Conservation (phyloP, 2,113 vertebrate species). For the Pedionomus torquatus region DNA sequence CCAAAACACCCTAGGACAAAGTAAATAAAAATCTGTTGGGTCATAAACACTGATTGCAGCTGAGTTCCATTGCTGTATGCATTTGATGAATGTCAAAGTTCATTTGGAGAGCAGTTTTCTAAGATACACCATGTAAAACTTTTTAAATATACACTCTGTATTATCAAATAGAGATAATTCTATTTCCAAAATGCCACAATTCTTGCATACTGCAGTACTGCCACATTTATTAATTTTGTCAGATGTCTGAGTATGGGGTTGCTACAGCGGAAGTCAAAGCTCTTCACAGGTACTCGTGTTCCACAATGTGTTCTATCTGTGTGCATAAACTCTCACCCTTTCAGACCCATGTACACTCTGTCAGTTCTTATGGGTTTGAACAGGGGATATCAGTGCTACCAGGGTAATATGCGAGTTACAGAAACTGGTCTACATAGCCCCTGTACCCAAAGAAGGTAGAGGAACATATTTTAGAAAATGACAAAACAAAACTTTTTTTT, state of each 20-base stretch:
- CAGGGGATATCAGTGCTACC: neutral
- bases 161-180: neutral
- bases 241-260: neutral
- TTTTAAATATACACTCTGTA: neutral
- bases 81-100: neutral
- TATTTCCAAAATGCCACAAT: neutral
- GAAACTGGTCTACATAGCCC: neutral
- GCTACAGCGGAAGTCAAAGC: neutral
- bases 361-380: constrained; percentile 7
- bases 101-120: neutral
- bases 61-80: neutral
- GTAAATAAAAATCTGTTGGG: neutral
- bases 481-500: neutral
- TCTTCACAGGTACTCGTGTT: neutral
- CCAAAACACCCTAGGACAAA: neutral
- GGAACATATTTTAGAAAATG: neutral
- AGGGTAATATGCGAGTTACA: constrained; percentile 13
- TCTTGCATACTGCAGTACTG: neutral
- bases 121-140: neutral
- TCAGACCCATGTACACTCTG: neutral
- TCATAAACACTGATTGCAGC: neutral
- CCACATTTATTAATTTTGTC: neutral
- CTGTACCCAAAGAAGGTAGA: neutral
- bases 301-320: neutral
- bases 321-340: neutral